Evolutionary conservation across 2,888 invertebrate genomes (phyloP).

Genomic region (Kryphioiulus occultus): DNA sequence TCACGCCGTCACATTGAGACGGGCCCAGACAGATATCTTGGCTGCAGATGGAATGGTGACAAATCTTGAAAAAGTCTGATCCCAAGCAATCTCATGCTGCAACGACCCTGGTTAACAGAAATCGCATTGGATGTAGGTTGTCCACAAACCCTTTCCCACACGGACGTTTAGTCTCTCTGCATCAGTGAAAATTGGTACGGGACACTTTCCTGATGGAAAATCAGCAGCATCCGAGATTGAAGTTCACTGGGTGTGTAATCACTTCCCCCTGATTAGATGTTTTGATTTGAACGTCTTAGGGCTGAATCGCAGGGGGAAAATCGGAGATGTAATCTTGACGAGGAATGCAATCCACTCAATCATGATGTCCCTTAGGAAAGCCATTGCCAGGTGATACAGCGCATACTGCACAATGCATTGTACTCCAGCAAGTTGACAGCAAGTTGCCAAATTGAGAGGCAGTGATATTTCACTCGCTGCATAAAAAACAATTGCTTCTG

Average conservation of each 20-base stretch:
- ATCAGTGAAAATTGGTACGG: background rate
- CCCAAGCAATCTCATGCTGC: background rate
- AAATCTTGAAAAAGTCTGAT: background rate
- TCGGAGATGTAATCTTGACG: background rate
- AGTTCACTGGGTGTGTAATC: background rate
- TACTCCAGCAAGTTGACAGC: background rate
- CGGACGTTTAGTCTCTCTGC: background rate
- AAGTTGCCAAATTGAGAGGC: background rate
- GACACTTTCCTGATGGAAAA: background rate
- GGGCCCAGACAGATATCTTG: background rate
- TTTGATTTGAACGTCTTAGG: background rate
- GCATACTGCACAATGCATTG: background rate
- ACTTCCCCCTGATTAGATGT: background rate
- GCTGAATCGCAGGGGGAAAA: background rate
- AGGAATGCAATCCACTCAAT: background rate
- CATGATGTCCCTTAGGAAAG: background rate
- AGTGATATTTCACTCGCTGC: background rate
- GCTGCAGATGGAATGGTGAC: background rate
- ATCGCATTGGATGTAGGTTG: background rate
- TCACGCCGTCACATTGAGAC: background rate
- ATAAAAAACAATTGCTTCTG: too few relatives aligned
- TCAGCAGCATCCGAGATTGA: background rate
- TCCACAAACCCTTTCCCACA: background rate
- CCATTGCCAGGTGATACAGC: background rate
- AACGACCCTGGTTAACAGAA: background rate